Percentiles rank a stretch among this genome's conserved stretches.
phyloP scores from a whole-genome alignment of 2,113 vertebrate genomes.

The Felis catus region DNA sequence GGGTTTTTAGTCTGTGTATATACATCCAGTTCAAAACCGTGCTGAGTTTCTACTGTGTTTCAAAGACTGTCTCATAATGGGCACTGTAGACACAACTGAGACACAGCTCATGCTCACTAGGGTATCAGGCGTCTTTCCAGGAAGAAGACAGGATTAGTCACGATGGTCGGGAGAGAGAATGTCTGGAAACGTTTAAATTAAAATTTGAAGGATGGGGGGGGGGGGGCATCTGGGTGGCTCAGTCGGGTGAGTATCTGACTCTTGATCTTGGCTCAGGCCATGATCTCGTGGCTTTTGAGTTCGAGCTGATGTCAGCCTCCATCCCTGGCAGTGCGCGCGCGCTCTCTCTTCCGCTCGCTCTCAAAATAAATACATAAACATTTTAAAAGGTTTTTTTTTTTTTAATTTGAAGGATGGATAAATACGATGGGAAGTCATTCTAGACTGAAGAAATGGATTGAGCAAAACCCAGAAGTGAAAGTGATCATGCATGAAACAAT shows the following conservation, averaged over 20 bases:
- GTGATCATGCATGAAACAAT: not conserved
- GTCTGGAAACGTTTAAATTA: not conserved
- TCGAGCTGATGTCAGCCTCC: too few species aligned
- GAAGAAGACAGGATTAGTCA: not conserved
- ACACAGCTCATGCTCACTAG: not conserved
- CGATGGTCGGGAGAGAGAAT: fast-evolving
- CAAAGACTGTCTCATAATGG: not conserved
- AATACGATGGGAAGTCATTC: not conserved
- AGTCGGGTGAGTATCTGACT: too few species aligned
- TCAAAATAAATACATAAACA: too few species aligned
- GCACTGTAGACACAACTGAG: too few species aligned
- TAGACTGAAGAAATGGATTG: not conserved
- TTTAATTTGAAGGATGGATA: not conserved
- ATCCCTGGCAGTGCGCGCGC: too few species aligned
- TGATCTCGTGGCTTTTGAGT: too few species aligned
- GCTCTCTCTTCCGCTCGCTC: too few species aligned
- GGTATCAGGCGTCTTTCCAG: not conserved
- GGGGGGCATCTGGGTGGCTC: too few species aligned
- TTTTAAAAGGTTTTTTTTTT: too few species aligned
- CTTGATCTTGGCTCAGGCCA: too few species aligned
- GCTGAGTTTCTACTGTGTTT: not conserved
- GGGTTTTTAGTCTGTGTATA: not conserved
- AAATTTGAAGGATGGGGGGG: not conserved
- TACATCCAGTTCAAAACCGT: not conserved
- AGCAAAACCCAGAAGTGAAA: not conserved